A percentile compares a stretch with the other conserved stretches of the same genome.
Evolutionary conservation across 2,888 invertebrate species (phyloP).

Genomic region (Drosophila fulvimacula): DNA sequence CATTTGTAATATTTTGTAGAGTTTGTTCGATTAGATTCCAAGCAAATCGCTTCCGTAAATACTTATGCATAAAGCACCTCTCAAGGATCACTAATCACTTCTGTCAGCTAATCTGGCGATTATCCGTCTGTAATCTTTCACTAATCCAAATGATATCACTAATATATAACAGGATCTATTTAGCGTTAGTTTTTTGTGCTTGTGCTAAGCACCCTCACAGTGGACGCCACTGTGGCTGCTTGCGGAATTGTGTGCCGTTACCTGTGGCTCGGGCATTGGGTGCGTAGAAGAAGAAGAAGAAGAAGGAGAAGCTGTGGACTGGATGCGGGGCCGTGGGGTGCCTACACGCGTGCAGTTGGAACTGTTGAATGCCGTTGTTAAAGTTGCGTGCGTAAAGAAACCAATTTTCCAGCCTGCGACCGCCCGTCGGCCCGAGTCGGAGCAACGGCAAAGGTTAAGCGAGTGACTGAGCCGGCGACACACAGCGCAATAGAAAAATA

Average conservation of each 20-base stretch:
- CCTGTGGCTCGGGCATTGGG: slow-evolving; percentile 37
- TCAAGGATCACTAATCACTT: not conserved
- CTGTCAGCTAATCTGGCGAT: not conserved
- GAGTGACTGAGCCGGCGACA: slow-evolving; percentile 20
- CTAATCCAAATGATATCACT: slow-evolving; percentile 1
- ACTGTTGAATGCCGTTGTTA: slow-evolving; percentile 61
- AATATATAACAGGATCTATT: slow-evolving; percentile 1
- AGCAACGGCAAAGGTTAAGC: not conserved
- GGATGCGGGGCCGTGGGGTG: slow-evolving; percentile 39
- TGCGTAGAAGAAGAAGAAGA: not conserved
- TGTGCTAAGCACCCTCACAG: not conserved
- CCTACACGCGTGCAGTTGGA: slow-evolving; percentile 63
- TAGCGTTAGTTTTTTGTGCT: not conserved
- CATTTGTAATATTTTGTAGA: too few species aligned
- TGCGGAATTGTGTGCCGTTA: slow-evolving; percentile 8
- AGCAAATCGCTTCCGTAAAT: not conserved
- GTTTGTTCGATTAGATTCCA: too few species aligned
- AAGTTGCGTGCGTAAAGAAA: slow-evolving; percentile 48
- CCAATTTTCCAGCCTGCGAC: slow-evolving; percentile 57
- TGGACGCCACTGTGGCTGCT: slow-evolving; percentile 26
- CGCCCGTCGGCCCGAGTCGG: slow-evolving; percentile 49
- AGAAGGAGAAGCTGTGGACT: not conserved
- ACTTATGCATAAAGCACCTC: not conserved
- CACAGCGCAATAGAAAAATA: slow-evolving; percentile 10
- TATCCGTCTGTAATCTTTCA: not conserved